Conservation (phyloP, 2,888 invertebrate species). For the Nemotelus nigrinus region DNA sequence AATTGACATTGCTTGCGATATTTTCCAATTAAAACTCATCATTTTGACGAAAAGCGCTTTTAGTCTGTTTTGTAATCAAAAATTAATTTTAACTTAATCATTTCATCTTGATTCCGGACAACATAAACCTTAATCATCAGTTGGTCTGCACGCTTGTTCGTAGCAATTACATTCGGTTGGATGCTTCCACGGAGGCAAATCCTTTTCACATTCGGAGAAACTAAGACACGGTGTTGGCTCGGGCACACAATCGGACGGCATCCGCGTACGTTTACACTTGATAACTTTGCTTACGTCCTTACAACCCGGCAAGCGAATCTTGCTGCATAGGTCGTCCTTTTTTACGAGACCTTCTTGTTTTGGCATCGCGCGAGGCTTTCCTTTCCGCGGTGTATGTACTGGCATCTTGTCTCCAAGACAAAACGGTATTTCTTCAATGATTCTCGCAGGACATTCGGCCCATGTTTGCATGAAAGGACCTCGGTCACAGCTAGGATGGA, state of each 20-base stretch:
- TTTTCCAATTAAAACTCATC: too few relatives aligned
- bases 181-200: slow-evolving; percentile 1
- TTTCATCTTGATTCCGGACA: too few relatives aligned
- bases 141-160: not conserved
- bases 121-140: slow-evolving; percentile 8
- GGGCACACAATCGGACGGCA: slow-evolving; percentile 30
- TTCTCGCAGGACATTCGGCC: slow-evolving; percentile 26
- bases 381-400: slow-evolving; percentile 17
- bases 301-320: slow-evolving; percentile 19
- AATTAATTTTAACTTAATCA: too few relatives aligned
- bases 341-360: slow-evolving; percentile 2
- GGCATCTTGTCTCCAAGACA: slow-evolving; percentile 5
- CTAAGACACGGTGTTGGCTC: slow-evolving; percentile 19
- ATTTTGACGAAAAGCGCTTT: too few relatives aligned
- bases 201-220: slow-evolving; percentile 39
- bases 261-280: slow-evolving; percentile 18
- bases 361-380: not conserved
- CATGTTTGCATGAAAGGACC: slow-evolving; percentile 22
- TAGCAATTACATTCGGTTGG: slow-evolving; percentile 28
- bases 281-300: slow-evolving; percentile 7
- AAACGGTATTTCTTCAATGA: not conserved
- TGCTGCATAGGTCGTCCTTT: slow-evolving; percentile 5
- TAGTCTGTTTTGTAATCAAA: too few relatives aligned
- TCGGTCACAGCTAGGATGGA: not conserved
- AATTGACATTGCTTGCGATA: too few relatives aligned